A percentile compares a stretch with the other conserved stretches of the same genome.
These are phyloP conservation scores for Neocrepidodera transversa DNA, from an alignment of 2,888 invertebrate species.

Conservation along the genomic window DNA sequence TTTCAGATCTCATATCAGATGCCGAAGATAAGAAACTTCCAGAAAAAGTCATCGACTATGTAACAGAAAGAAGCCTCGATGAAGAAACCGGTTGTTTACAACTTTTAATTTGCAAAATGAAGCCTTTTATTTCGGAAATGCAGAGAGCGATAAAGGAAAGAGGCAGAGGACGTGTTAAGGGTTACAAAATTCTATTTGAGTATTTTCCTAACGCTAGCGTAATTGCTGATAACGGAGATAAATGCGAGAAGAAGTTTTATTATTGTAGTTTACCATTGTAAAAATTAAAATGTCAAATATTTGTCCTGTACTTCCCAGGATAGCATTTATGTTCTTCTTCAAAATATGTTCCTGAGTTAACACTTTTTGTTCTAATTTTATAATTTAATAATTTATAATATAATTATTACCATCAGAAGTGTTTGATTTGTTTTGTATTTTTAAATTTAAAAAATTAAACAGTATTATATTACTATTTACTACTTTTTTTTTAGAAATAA, in stretches of 20 bases:
- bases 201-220: conserved; percentile 70
- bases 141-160: conserved; percentile 68
- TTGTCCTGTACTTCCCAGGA: too few species aligned
- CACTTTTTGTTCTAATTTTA: too few species aligned
- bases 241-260: conserved; percentile 68
- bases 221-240: conserved; percentile 66
- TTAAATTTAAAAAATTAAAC: too few species aligned
- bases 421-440: too few species aligned
- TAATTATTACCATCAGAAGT: too few species aligned
- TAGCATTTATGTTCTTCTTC: too few species aligned
- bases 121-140: conserved; percentile 79
- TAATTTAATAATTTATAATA: too few species aligned
- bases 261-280: conserved; percentile 21
- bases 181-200: conserved; percentile 63
- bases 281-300: too few species aligned
- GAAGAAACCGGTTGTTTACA: conserved; percentile 74
- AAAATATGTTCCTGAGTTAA: too few species aligned
- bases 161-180: conserved; percentile 47
- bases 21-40: conserved; percentile 71
- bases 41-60: conserved; percentile 67
- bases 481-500: too few species aligned
- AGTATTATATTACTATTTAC: too few species aligned
- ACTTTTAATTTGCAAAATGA: conserved; percentile 77
- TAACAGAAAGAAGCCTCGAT: conserved; percentile 64
- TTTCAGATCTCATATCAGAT: conserved; percentile 66